phyloP scores from a whole-genome alignment of 2,888 invertebrate genomes.

The Drosophila vallismaia region DNA sequence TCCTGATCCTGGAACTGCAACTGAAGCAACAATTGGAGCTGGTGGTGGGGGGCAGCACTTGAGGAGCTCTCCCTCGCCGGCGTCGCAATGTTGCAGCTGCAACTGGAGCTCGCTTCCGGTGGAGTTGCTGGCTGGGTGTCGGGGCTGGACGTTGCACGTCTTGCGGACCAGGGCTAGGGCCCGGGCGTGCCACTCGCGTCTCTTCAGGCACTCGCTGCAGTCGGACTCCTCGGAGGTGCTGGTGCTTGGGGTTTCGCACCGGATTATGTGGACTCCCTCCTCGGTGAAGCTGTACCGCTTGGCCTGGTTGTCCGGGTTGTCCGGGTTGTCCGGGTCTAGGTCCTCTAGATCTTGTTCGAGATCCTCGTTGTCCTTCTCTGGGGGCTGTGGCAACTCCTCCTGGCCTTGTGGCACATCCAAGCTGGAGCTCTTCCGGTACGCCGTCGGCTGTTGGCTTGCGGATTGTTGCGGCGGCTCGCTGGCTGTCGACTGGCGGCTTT shows the following conservation, averaged over 20 bases:
- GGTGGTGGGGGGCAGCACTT: slow-evolving; percentile 68
- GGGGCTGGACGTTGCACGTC: slow-evolving; percentile 83
- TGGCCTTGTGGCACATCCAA: slow-evolving; percentile 86
- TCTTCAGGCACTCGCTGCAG: slow-evolving; percentile 84
- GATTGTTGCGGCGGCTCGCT: slow-evolving; percentile 84
- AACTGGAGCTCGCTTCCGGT: slow-evolving; percentile 62
- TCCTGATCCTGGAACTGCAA: neutral
- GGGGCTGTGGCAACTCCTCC: slow-evolving; percentile 31
- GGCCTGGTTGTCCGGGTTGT: slow-evolving; percentile 52
- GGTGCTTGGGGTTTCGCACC: slow-evolving; percentile 84
- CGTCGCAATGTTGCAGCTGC: slow-evolving; percentile 70
- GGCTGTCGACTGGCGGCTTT: slow-evolving; percentile 84
- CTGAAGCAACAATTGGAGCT: neutral
- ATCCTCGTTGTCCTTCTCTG: slow-evolving; percentile 13
- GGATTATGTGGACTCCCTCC: slow-evolving; percentile 86
- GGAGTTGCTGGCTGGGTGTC: slow-evolving; percentile 37
- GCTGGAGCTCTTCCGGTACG: slow-evolving; percentile 89
- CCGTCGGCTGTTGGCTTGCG: slow-evolving; percentile 81
- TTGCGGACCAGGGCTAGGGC: slow-evolving; percentile 83
- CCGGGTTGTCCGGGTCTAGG: slow-evolving; percentile 41
- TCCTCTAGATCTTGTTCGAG: slow-evolving; percentile 21
- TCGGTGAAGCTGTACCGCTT: slow-evolving; percentile 88
- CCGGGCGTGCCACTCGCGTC: slow-evolving; percentile 84
- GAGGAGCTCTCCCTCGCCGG: slow-evolving; percentile 69
- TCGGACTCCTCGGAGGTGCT: slow-evolving; percentile 84